Evolutionary conservation across 2,113 vertebrate genomes (phyloP).

Genomic region (Nothocercus nigrocapillus): DNA sequence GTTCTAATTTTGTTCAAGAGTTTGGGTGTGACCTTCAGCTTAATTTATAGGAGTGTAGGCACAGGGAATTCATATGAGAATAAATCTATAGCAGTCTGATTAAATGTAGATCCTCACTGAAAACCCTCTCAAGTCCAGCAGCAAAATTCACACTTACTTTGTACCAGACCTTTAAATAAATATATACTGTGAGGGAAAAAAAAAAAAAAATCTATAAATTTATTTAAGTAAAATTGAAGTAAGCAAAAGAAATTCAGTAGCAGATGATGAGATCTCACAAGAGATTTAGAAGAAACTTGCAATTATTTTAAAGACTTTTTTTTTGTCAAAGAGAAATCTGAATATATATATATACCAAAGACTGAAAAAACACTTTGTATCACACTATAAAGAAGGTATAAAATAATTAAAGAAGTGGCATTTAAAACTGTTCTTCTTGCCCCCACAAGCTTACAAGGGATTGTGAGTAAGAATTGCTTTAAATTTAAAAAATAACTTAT

Average conservation of each 20-base stretch:
- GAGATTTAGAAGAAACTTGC: not conserved
- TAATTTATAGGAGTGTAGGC: not conserved
- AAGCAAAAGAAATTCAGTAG: not conserved
- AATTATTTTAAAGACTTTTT: not conserved
- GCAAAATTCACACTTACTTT: not conserved
- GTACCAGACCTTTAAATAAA: not conserved
- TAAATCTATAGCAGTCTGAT: not conserved
- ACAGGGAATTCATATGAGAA: not conserved
- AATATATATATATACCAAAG: not conserved
- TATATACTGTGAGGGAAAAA: not conserved
- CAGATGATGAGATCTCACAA: not conserved
- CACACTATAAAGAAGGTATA: not conserved
- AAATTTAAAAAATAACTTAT: not conserved
- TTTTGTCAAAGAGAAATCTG: not conserved
- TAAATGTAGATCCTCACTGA: fast-evolving
- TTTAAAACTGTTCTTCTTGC: not conserved
- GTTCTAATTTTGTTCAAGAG: not conserved
- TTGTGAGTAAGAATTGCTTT: not conserved
- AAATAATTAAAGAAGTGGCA: not conserved
- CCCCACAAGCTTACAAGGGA: not conserved
- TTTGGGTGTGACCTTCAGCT: not conserved
- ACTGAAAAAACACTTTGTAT: not conserved
- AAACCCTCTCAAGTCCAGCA: not conserved
- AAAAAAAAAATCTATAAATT: not conserved
- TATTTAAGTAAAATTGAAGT: not conserved